Evolutionary conservation across 2,797 vertebrate species (phyloP), one percentile per base, ranked within the genome.

Genomic region (Sebastes oblongus): DNA sequence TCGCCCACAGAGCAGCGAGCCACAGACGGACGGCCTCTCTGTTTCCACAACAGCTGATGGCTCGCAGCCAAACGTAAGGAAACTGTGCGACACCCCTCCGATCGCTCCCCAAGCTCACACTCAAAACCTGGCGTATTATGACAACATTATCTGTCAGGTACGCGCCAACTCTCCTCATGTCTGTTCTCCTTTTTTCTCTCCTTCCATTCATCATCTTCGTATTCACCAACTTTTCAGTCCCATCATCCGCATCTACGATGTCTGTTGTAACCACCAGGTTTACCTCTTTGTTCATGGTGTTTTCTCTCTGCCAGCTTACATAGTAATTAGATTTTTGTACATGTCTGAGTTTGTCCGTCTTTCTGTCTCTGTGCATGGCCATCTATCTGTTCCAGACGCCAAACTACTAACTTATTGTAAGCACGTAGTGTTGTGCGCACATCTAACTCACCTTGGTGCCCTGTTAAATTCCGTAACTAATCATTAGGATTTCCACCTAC

Each of bases 1-100:
- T 95, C 96, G 97, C 87, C 97, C 97, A 54, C 97, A 97, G 25
- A 97, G 97, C 27, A 86, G 39, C 39, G 97, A 98, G 93, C 97
- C 97, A 39, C 98, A 97, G 96, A 97, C 98, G 2, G 98, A 99
- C 83, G 98, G 98, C 94, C 97, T 99, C 92, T 99, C 98, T 14
- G 96, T 99, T 70, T 99, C 98, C 87, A 99, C 98, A 65, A 97
- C 97, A 78, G 97, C 97, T 4, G 98, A 98, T 92, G 97, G 97
- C 93, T 99, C 98, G 50, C 98, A 99, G 94, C 96, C 97, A 95
- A 99, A 99, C 18, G 98, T 99, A 99, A 99, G 98, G 96, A 97
- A 94, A 95, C 92, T 95, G 84, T 92, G 93, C 18, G 92, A 93
- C 93, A 89, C 95, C 66, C 94, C 95, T 81, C 87, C 93, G 91